These are phyloP conservation scores for Nestor notabilis DNA, from an alignment of 2,113 vertebrate species.

Conservation along the genomic window DNA sequence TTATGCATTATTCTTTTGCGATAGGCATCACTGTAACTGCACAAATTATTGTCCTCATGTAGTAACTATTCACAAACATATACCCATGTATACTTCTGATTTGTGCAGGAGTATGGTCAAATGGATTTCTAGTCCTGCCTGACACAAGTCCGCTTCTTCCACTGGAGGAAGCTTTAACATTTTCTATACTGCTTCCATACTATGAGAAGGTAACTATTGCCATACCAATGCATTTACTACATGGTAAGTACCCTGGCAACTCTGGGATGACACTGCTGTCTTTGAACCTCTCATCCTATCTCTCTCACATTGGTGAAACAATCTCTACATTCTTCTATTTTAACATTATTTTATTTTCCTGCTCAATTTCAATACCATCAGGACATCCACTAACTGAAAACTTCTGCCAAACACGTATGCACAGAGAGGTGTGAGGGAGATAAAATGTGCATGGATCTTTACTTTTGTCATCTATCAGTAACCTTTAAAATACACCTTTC, in stretches of 20 bases:
- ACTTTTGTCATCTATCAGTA: background rate
- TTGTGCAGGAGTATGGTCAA: background rate
- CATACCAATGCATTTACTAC: background rate
- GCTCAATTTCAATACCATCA: background rate
- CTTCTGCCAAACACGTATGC: background rate
- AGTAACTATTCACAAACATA: background rate
- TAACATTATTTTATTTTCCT: background rate
- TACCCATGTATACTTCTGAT: background rate
- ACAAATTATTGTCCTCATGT: background rate
- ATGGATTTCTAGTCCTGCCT: background rate
- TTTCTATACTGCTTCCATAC: background rate
- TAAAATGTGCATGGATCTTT: background rate
- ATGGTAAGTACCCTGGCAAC: background rate
- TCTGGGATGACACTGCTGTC: background rate
- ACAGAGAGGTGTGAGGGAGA: background rate
- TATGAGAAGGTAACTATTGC: background rate
- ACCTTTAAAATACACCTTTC: background rate
- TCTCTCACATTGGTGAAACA: background rate
- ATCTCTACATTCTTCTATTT: background rate
- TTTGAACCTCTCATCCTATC: background rate
- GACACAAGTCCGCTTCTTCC: background rate
- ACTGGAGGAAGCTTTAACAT: background rate
- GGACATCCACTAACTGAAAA: background rate
- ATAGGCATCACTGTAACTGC: background rate
- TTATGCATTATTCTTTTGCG: background rate